Base-by-base conservation (phyloP, 2,113 vertebrate species). In the Etheostoma spectabile region DNA sequence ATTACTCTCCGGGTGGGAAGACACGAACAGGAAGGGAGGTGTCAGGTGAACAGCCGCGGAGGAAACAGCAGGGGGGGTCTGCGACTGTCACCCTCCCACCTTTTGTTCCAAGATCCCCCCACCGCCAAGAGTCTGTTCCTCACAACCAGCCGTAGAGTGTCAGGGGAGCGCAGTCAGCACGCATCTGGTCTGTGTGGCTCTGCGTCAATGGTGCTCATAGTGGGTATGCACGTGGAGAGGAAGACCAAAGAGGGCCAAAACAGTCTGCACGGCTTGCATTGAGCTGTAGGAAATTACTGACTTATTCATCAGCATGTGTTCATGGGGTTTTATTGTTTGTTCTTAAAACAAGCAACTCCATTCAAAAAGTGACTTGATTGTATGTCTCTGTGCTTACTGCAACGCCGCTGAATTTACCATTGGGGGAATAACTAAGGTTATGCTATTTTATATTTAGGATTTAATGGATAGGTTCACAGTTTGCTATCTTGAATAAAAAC, bases 21-120 rank as follows among this genome's bases (percentile, higher is more conserved):
- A 92, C 86, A 16, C 81, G 65, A 61, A 42, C 84, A 77, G 88
- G 67, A 91, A 51, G 84, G 80, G 82, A 79, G 82, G 6, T 92
- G 91, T 68, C 60, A 83, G 60, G 49, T 90, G 61, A 63, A 49
- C 22, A n/a, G 16, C 30, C 49, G 13, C 4, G n/a, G n/a, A 5
- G 48, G 56, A 5, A 60, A 21, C 84, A 27, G 7, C 45, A 15
- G 1, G 4, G 38, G 0, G 6, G 2, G 0, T 82, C 24, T 84
- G 59, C n/a, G 82, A 88, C 61, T 88, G n/a, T 91, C 73, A 88
- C 3, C 0, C n/a, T n/a, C 79, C 86, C 4, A 24, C 30, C 7
- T 92, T n/a, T 3, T 89, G 77, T 16, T 87, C 10, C 68, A 75
- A 1, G 30, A 8, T 3, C 0, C 5, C 14, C 7, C 18, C 5